These are phyloP conservation scores for Trissonchulus sp. DNA, from an alignment of 2,888 invertebrate genomes.

Conservation along the genomic window DNA sequence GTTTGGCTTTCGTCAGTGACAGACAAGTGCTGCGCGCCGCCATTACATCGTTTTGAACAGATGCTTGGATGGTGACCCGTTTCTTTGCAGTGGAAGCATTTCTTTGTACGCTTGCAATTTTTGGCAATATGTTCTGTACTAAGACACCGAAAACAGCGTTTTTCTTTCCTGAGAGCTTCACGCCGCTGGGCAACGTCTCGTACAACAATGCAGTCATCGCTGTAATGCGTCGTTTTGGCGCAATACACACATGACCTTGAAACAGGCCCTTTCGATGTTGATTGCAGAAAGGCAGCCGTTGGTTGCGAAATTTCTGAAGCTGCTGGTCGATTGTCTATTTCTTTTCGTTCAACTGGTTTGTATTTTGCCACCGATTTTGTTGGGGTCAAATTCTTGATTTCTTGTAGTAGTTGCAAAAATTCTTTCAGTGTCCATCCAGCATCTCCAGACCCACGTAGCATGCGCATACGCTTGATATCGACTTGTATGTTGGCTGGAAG, in stretches of 20 bases:
- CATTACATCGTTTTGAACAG: not conserved
- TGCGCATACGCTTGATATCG: not conserved
- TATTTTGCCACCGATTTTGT: not conserved
- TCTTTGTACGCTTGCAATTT: constrained; percentile 6
- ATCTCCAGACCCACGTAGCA: not conserved
- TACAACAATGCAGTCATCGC: not conserved
- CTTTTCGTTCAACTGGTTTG: too few relatives aligned
- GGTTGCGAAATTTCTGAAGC: too few relatives aligned
- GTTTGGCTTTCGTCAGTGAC: not conserved
- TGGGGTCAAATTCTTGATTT: not conserved
- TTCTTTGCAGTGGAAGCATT: constrained; percentile 1
- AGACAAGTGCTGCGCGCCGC: too few relatives aligned
- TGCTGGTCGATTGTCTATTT: too few relatives aligned
- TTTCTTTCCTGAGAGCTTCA: not conserved
- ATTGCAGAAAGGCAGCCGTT: too few relatives aligned
- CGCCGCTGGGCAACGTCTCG: not conserved
- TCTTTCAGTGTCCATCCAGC: not conserved
- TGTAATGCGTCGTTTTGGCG: not conserved
- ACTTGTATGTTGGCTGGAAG: not conserved
- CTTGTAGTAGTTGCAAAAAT: too few relatives aligned
- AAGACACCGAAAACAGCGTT: not conserved
- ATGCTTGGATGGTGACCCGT: not conserved
- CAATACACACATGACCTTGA: not conserved
- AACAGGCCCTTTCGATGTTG: too few relatives aligned
- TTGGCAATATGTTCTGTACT: not conserved